A percentile compares a stretch with the other conserved stretches of the same genome.
These are phyloP conservation scores for Sebastes iracundus DNA, from an alignment of 2,797 vertebrate species.

Conservation along the genomic window DNA sequence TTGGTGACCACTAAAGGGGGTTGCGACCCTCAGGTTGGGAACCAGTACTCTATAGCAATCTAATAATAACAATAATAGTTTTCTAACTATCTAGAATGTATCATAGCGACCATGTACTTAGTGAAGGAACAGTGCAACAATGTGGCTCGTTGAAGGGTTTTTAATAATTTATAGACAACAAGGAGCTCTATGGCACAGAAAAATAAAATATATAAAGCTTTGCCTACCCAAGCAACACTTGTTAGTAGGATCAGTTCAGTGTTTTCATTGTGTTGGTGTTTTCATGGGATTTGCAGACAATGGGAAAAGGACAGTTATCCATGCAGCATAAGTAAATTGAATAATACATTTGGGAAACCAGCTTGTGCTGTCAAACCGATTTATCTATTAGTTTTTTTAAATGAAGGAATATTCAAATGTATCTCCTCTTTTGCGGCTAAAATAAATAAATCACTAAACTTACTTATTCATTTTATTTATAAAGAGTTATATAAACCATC, in stretches of 20 bases:
- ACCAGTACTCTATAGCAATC: background rate
- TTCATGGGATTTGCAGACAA: background rate
- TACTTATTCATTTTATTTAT: background rate
- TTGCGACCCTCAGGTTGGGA: too few relatives aligned
- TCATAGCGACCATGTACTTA: too few relatives aligned
- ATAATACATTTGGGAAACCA: too few relatives aligned
- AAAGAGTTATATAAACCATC: background rate
- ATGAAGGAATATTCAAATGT: background rate
- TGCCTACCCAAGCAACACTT: background rate
- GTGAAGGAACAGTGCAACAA: too few relatives aligned
- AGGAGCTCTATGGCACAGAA: background rate
- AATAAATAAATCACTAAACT: background rate
- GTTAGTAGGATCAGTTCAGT: background rate
- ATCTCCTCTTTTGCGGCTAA: too few relatives aligned
- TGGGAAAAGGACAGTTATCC: background rate
- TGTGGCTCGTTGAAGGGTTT: too few relatives aligned
- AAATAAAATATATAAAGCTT: background rate
- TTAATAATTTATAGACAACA: too few relatives aligned
- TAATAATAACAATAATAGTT: background rate
- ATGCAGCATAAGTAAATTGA: background rate
- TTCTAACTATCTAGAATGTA: background rate
- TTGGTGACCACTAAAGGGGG: too few relatives aligned
- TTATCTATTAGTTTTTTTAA: background rate
- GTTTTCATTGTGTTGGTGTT: background rate
- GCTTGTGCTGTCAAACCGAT: background rate